Evolutionary conservation across 2,797 vertebrate genomes (phyloP).

Genomic region (Simalia tracyae): DNA sequence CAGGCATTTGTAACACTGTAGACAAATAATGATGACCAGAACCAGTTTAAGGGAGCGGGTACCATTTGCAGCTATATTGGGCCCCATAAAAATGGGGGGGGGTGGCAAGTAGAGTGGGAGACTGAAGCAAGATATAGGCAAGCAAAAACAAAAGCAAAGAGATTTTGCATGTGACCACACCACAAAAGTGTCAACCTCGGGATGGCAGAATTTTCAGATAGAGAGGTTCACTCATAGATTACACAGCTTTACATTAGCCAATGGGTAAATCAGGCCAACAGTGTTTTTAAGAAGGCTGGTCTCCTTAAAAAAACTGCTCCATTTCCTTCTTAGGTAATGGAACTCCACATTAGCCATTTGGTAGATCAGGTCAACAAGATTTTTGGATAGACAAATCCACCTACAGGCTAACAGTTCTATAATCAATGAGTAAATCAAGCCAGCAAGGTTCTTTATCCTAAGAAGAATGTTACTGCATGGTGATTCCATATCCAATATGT

Average conservation of each 20-base stretch:
- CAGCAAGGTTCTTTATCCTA: neutral
- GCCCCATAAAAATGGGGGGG: too few relatives aligned
- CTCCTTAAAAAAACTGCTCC: too few relatives aligned
- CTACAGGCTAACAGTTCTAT: neutral
- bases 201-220: neutral
- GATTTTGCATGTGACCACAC: too few relatives aligned
- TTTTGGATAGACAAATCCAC: neutral
- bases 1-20: too few relatives aligned
- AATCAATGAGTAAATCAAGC: neutral
- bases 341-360: neutral
- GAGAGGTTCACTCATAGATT: neutral
- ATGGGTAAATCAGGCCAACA: neutral
- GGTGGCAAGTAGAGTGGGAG: too few relatives aligned
- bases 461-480: neutral
- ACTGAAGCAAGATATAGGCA: too few relatives aligned
- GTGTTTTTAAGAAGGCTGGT: neutral
- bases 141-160: too few relatives aligned
- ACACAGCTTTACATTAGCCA: neutral
- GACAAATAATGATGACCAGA: too few relatives aligned
- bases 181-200: too few relatives aligned
- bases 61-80: too few relatives aligned
- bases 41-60: too few relatives aligned
- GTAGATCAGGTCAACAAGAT: neutral
- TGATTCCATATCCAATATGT: neutral
- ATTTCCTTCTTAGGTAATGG: neutral